Base-by-base conservation (phyloP, 2,797 vertebrate genomes). In the Rhadinocentrus ornatus region DNA sequence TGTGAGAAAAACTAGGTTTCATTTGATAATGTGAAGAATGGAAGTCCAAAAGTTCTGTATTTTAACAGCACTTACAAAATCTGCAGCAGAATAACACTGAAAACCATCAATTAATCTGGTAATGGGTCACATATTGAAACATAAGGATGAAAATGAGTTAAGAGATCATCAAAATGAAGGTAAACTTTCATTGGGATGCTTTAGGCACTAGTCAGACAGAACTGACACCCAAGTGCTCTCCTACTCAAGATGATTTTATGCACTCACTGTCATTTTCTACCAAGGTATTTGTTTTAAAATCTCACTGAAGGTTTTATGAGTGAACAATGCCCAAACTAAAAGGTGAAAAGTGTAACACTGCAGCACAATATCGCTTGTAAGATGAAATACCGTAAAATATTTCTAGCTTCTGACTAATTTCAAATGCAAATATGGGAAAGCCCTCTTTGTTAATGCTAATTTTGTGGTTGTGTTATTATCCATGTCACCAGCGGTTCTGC, bases 401-500 rank as follows among this genome's bases (percentile, higher is more conserved):
- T 54, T 64, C 13, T 55, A 55, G 32, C 32, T 67, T 75, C 10
- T 56, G 52, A 75, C 62, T 81, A 11, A 88, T 84, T 87, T 76
- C 29, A 85, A 76, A 85, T 86, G 75, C 71, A 83, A 66, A 78
- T 66, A 65, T 85, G 85, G 83, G 82, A 88, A 89, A 89, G 92
- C 94, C 93, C 93, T 92, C 54, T 76, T 74, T 84, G 73, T 73
- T 71, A 56, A 88, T 88, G 83, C 81, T 88, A 87, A 84, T 95
- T 91, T 91, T 96, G 94, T 95, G 94, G 95, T 96, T 83, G 94
- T 96, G 83, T 91, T 85, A 81, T 87, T 97, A 95, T 95, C 92
- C 92, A 94, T 96, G 96, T 96, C 96, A 96, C 95, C 94, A 95
- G 94, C 90, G 92, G 95, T 95, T 93, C 94, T 93, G 96, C 96